These are phyloP conservation scores for Adelognathus sp. DNA, from an alignment of 2,888 invertebrate species.

Conservation along the genomic window DNA sequence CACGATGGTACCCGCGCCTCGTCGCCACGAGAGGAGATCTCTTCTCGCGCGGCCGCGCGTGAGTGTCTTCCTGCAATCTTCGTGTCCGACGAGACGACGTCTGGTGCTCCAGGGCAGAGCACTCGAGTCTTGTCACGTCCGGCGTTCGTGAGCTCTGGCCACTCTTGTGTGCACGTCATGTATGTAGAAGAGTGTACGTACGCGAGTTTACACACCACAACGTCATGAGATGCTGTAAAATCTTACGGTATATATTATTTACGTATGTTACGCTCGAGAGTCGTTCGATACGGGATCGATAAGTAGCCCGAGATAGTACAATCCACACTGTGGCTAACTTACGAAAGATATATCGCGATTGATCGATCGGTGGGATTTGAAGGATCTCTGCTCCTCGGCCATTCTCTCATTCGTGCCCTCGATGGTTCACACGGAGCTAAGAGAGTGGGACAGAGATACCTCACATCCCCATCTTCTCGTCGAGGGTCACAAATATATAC, in stretches of 20 bases:
- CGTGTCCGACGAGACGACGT: conserved; percentile 57
- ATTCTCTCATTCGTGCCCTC: conserved; percentile 10
- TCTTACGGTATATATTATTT: conserved; percentile 4
- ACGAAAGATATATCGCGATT: conserved; percentile 46
- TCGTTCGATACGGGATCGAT: conserved; percentile 55
- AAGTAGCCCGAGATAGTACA: conserved; percentile 46
- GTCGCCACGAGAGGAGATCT: conserved; percentile 20
- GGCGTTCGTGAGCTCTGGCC: conserved; percentile 53
- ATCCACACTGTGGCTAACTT: conserved; percentile 10
- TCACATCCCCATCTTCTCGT: conserved; percentile 10
- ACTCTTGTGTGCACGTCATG: conserved; percentile 28
- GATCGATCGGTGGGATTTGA: conserved; percentile 55
- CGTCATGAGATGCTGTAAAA: neutral
- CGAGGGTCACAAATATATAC: neutral
- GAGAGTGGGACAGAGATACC: conserved; percentile 23
- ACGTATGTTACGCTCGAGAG: conserved; percentile 29
- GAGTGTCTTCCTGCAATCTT: conserved; percentile 62
- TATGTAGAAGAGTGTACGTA: conserved; percentile 34
- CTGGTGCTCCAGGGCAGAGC: conserved; percentile 44
- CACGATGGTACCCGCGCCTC: conserved; percentile 24
- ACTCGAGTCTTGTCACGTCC: conserved; percentile 63
- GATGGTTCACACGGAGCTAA: neutral
- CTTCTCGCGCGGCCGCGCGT: conserved; percentile 23
- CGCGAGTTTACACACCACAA: conserved; percentile 31
- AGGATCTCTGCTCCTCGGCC: conserved; percentile 19